Evolutionary conservation across 2,113 vertebrate species (phyloP), one percentile per base, ranked within the genome.

Genomic region (Hemiprocne comata): DNA sequence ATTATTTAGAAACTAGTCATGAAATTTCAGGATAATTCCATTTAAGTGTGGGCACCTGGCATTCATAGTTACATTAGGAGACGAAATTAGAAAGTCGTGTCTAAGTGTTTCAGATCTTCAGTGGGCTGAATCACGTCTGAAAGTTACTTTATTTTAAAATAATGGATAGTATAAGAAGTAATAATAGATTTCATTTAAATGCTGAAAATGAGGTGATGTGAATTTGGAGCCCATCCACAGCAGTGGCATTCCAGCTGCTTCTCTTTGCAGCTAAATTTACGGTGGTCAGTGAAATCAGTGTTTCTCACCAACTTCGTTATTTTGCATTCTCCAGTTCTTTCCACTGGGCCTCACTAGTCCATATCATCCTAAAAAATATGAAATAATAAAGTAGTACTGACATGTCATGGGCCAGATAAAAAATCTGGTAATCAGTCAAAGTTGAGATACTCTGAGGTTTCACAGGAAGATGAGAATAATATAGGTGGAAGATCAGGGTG

Each of bases 401-500:
- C 83, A 86, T 64, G 16, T 67, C 24, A 33, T 67, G 62, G 31
- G 46, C 28, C 60, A 74, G 42, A 73, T 4, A 77, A 82, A 89
- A 85, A 77, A 75, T 42, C 29, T 54, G 34, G 11, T 87, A 76
- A 65, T 79, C 40, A 54, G n/a, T 89, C 38, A 50, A 76, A 76
- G n/a, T 10, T 79, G 70, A 81, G 70, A 50, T n/a, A 79, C 20
- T n/a, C 29, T 53, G 78, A 70, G n/a, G 50, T 85, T 54, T 82
- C 67, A 69, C 67, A 85, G 50, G 66, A 89, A 87, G n/a, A 57
- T 65, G 54, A 94, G 71, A 85, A 66, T 95, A 85, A 76, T 70
- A 69, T 23, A 18, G 26, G 40, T n/a, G 58, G 36, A 85, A 90
- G 54, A 93, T 85, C 71, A 87, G 19, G 23, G 46, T 95, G 95